Conservation (phyloP, 2,113 vertebrate genomes). For the Protobothrops mucrosquamatus region DNA sequence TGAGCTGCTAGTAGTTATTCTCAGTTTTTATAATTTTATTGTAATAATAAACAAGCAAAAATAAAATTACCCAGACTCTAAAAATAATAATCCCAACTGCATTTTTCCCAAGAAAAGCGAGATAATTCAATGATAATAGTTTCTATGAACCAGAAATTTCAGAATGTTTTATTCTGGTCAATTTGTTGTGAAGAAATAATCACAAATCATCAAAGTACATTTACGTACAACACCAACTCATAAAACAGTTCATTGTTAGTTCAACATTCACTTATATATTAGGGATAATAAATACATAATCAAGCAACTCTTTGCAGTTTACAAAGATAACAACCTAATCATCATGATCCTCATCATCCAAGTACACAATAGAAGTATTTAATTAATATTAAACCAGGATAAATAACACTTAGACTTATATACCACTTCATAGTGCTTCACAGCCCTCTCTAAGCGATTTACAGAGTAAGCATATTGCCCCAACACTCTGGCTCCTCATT, state of each 20-base stretch:
- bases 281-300: background rate
- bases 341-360: background rate
- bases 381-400: background rate
- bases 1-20: slow-evolving; percentile 12
- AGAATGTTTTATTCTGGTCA: background rate
- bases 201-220: background rate
- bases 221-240: background rate
- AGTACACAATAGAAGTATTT: background rate
- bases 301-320: background rate
- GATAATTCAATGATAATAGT: background rate
- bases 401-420: background rate
- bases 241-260: background rate
- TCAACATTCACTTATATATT: background rate
- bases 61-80: background rate
- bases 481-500: background rate
- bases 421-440: no score
- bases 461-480: background rate
- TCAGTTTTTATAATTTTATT: background rate
- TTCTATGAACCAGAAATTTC: background rate
- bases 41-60: background rate
- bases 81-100: background rate
- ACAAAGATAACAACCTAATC: background rate
- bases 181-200: background rate
- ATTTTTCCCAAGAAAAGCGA: background rate
- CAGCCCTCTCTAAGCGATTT: no score